Base-by-base conservation (phyloP, 30 jellyfish, hydroid and myxozoan species). In the Pseudorhiza aurosa region DNA sequence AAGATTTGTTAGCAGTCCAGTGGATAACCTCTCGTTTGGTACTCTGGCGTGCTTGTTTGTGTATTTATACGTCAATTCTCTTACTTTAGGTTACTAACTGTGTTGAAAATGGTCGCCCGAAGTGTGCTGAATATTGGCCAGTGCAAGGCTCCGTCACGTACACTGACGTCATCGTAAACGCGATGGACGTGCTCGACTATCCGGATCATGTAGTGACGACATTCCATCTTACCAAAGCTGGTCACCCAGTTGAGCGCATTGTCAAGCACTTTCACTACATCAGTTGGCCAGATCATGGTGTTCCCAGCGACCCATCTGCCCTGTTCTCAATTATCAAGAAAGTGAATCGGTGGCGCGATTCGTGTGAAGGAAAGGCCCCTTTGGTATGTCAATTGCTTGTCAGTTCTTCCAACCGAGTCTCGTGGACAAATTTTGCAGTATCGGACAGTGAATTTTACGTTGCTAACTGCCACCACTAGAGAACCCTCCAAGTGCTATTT, bases 261-360 rank as follows among this genome's bases (percentile, higher is more conserved):
- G 78, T 93, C 40, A 93, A 93, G 69, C 99, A 93, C 28, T 93
- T 75, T 42, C 99, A 93, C 47, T 93, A 79, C 87, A 81, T 58
- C 30, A 90, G 93, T 25, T 93, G 99, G 99, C 99, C 99, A n/a
- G 99, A 93, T 75, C 78, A 68, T 51, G 97, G 99, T 4, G 99
- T 93, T 17, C 99, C 99, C 1, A 58, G 31, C 17, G 96, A 87
- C 65, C 91, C 97, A 2, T 79, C 99, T 0, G 93, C 97, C 37
- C 50, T 93, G 84, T 72, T 93, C 31, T 77, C 96, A 8, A 70
- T 93, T 29, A 65, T 93, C 68, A 75, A 89, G 56, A 80, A 81
- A 69, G 99, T 93, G 25, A 86, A 93, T 62, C 87, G 88, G 0
- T 93, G 99, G 99, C 87, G 87, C 58, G 77, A 26, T 3, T 56